Conservation (phyloP, 2,888 invertebrate genomes). For the Deladenus siricidicola region DNA sequence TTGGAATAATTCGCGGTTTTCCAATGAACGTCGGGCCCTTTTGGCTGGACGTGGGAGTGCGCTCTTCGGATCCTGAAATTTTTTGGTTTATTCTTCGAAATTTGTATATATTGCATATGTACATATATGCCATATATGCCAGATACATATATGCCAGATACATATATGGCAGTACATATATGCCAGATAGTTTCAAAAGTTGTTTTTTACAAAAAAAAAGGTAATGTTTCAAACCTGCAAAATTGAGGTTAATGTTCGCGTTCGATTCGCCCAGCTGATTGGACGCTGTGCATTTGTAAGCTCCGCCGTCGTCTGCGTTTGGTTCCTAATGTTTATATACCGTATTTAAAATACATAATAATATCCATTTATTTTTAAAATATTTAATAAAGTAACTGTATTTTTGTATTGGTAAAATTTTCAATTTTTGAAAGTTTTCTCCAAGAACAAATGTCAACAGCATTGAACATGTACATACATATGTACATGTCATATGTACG, state of each 20-base stretch:
- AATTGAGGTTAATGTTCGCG: conserved; percentile 98
- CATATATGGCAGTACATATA: too few species aligned
- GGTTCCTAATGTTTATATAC: too few species aligned
- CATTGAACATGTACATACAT: too few species aligned
- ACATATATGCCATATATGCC: background rate
- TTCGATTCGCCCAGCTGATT: conserved; percentile 98
- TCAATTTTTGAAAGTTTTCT: too few species aligned
- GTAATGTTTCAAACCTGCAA: conserved; percentile 66
- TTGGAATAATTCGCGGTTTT: conserved; percentile 97
- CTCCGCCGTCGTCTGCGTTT: conserved; percentile 89
- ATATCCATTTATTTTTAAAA: background rate
- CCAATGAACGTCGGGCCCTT: conserved; percentile 78
- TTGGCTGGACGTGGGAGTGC: conserved; percentile 26
- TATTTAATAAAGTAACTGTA: conserved; percentile 1
- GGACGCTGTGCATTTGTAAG: conserved; percentile 96
- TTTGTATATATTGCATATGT: too few species aligned
- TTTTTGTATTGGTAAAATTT: background rate
- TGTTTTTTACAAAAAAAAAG: too few species aligned
- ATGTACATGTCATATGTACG: too few species aligned
- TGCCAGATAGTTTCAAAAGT: too few species aligned
- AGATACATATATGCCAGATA: too few species aligned
- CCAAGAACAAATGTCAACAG: too few species aligned
- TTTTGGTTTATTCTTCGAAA: too few species aligned
- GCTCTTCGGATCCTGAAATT: conserved; percentile 58
- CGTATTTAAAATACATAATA: background rate